These are phyloP conservation scores for Hemithea aestivaria DNA, from an alignment of 2,888 invertebrate genomes.

Conservation along the genomic window DNA sequence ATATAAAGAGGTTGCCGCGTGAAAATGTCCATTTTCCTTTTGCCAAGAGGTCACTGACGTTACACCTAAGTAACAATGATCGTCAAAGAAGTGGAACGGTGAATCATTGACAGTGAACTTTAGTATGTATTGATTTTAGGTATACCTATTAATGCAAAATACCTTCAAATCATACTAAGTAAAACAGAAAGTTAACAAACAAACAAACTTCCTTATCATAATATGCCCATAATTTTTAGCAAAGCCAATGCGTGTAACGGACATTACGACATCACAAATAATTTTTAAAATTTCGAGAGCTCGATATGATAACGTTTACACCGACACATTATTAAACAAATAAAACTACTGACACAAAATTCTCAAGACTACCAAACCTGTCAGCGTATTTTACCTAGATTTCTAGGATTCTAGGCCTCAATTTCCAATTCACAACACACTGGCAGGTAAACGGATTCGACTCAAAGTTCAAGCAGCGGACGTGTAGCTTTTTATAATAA, in stretches of 20 bases:
- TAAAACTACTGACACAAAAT: no score
- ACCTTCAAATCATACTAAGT: no score
- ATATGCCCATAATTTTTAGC: no score
- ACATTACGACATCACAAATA: no score
- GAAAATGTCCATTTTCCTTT: constrained; percentile 15
- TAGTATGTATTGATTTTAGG: no score
- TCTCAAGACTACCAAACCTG: constrained; percentile 7
- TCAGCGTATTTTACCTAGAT: constrained; percentile 12
- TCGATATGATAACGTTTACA: no score
- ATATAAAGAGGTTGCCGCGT: constrained; percentile 19
- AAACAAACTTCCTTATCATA: no score
- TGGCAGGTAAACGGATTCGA: constrained; percentile 18
- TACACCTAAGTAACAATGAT: constrained; percentile 7
- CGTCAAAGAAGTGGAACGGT: constrained; percentile 11
- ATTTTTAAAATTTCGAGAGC: no score
- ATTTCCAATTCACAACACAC: constrained; percentile 2
- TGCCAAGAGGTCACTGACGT: constrained; percentile 38
- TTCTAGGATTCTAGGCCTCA: constrained; percentile 2
- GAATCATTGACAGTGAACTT: not conserved
- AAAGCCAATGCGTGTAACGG: no score
- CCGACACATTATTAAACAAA: no score
- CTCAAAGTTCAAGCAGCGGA: constrained; percentile 23
- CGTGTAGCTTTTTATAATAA: constrained; percentile 41
- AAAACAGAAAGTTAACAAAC: no score
- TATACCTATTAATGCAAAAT: no score